phyloP scores from a whole-genome alignment of 2,113 vertebrate genomes.

The Campylomormyrus numenius region DNA sequence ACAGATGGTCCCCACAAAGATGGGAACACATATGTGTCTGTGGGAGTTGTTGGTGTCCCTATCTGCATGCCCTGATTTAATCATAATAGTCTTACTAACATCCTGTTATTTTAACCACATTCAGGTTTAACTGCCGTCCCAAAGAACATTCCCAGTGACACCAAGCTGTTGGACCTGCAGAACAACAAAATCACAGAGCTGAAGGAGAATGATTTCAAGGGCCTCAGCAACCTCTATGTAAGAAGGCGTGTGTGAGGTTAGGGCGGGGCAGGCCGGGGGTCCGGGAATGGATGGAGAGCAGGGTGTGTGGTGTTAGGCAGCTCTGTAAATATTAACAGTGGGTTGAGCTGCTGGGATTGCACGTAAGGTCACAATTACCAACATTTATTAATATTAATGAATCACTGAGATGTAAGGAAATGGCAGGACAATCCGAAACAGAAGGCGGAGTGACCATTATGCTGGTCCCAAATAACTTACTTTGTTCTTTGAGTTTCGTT shows the following conservation, averaged over 20 bases:
- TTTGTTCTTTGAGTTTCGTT: not conserved
- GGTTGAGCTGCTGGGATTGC: not conserved
- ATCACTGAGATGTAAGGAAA: not conserved
- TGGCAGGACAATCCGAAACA: not conserved
- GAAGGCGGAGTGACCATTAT: not conserved
- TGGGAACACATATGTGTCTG: not conserved
- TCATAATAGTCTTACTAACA: not conserved
- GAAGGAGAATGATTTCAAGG: constrained; percentile 80
- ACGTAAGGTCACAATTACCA: not conserved
- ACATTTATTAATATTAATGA: not conserved
- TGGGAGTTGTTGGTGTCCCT: not conserved
- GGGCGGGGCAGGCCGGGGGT: not conserved
- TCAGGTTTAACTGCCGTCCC: constrained; percentile 75
- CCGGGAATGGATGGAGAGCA: not conserved
- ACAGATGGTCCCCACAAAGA: not conserved
- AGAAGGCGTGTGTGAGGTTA: constrained; percentile 37
- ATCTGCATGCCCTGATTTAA: not conserved
- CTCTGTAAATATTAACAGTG: not conserved
- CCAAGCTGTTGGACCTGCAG: constrained; percentile 84
- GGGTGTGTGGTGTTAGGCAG: no score
- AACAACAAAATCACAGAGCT: constrained; percentile 81
- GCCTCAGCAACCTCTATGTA: constrained; percentile 77
- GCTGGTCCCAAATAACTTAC: not conserved
- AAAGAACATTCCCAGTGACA: constrained; percentile 73
- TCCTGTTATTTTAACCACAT: constrained; percentile 17